Conservation (phyloP, 2,797 vertebrate genomes). For the Sciaenops ocellatus region DNA sequence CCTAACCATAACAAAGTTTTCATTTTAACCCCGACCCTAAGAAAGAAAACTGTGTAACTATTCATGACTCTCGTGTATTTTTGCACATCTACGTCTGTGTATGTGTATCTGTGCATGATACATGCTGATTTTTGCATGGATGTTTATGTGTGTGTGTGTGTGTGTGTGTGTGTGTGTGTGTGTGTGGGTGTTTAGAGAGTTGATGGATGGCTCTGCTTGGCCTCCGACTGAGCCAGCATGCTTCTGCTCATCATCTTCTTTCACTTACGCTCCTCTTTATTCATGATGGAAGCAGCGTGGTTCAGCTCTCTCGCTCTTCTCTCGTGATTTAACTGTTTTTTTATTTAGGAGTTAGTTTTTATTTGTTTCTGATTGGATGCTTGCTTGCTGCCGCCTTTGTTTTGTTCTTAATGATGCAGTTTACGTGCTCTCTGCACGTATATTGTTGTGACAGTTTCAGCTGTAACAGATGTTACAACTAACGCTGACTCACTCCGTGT, state of each 20-base stretch:
- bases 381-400: neutral
- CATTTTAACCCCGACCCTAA: neutral
- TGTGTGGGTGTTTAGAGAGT: constrained; percentile 6
- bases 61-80: too few relatives aligned
- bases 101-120: too few relatives aligned
- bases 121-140: too few relatives aligned
- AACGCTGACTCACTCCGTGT: neutral
- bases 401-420: neutral
- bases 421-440: neutral
- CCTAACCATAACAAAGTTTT: neutral
- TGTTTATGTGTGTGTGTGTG: neutral
- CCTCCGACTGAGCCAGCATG: neutral
- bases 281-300: neutral
- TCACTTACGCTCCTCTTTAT: neutral
- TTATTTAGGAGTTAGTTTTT: neutral
- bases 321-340: neutral
- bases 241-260: neutral
- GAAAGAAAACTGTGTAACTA: too few relatives aligned
- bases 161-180: neutral
- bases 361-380: neutral
- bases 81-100: too few relatives aligned
- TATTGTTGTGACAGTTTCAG: constrained; percentile 18
- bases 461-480: neutral
- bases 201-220: constrained; percentile 21
- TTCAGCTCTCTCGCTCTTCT: neutral